Percentiles rank a stretch among this genome's conserved stretches.
phyloP scores from a whole-genome alignment of 1,140 invertebrate species.

The Trichonephila clavata region DNA sequence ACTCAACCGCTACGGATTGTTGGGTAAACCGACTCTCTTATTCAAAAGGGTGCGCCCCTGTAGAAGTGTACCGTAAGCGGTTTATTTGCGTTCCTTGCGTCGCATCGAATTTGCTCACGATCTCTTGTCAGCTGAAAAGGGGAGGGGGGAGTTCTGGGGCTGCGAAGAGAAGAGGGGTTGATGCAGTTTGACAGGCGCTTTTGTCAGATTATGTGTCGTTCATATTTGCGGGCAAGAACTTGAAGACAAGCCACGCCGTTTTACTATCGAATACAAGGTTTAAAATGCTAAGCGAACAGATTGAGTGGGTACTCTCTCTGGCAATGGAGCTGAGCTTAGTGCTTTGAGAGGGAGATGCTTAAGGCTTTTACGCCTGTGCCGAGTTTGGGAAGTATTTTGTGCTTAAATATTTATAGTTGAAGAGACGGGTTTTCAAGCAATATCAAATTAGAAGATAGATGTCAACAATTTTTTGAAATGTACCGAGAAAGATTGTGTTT shows the following conservation, averaged over 20 bases:
- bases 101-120: slow-evolving; percentile 59
- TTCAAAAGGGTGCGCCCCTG: slow-evolving; percentile 40
- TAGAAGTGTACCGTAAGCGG: slow-evolving; percentile 55
- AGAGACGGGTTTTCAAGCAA: not conserved
- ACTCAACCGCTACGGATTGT: slow-evolving; percentile 69
- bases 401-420: not conserved
- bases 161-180: not conserved
- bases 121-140: slow-evolving; percentile 24
- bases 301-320: not conserved
- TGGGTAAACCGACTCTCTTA: slow-evolving; percentile 70
- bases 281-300: slow-evolving; percentile 1
- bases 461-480: too few relatives aligned
- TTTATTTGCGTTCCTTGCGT: slow-evolving; percentile 51
- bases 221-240: slow-evolving; percentile 35
- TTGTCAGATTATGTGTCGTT: slow-evolving; percentile 63
- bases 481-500: too few relatives aligned
- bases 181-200: slow-evolving; percentile 60
- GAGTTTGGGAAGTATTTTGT: not conserved
- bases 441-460: too few relatives aligned
- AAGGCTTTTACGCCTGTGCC: not conserved
- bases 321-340: not conserved
- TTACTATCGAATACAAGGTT: not conserved
- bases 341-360: not conserved
- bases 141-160: not conserved
- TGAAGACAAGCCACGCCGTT: not conserved